phyloP scores from a whole-genome alignment of 2,113 vertebrate genomes.

The Trogon melanurus region DNA sequence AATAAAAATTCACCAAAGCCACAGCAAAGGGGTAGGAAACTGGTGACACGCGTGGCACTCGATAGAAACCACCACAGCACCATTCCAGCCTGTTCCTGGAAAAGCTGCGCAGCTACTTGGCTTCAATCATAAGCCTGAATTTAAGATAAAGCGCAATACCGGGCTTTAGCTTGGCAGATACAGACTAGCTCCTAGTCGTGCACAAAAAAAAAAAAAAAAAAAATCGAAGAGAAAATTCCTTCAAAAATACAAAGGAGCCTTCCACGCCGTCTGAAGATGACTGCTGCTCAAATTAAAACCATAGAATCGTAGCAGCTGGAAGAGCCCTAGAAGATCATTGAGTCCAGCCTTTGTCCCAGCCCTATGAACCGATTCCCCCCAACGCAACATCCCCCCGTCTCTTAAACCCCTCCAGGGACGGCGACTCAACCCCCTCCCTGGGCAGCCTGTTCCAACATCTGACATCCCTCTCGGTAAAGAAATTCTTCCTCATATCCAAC shows the following conservation, averaged over 20 bases:
- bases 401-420: too few relatives aligned
- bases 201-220: neutral
- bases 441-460: too few relatives aligned
- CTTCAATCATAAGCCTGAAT: neutral
- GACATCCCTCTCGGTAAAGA: too few relatives aligned
- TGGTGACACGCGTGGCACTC: accelerated
- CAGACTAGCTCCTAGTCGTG: neutral
- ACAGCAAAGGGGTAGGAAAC: neutral
- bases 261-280: neutral
- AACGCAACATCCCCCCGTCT: too few relatives aligned
- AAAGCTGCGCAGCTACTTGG: neutral
- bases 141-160: neutral
- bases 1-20: neutral
- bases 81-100: neutral
- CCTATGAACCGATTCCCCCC: too few relatives aligned
- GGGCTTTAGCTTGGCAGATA: neutral
- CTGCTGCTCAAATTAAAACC: neutral
- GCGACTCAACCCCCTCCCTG: too few relatives aligned
- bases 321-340: too few relatives aligned
- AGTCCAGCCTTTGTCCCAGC: too few relatives aligned
- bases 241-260: neutral
- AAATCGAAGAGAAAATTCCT: accelerated
- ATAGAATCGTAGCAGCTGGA: too few relatives aligned
- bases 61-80: accelerated
- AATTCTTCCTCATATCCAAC: too few relatives aligned